Percentiles rank a stretch among this genome's conserved stretches.
Conservation (phyloP, 2,888 invertebrate genomes). For the Papilio elwesi region DNA sequence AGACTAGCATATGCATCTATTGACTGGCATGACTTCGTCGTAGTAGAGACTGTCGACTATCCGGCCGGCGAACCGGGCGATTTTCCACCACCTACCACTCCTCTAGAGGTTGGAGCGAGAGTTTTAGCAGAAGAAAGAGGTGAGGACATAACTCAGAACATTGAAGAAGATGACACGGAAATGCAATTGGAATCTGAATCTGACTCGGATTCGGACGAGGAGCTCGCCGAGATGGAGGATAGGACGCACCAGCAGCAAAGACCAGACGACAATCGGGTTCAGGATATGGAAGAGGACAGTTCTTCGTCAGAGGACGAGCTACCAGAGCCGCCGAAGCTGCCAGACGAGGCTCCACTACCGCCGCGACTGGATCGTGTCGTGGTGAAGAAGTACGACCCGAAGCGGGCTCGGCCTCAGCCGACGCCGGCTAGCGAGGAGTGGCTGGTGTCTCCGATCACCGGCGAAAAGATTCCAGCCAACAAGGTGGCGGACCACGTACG, state of each 20-base stretch:
- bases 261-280: conserved; percentile 84
- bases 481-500: conserved; percentile 99
- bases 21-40: conserved; percentile 99
- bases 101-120: conserved; percentile 97
- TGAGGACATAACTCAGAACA: conserved; percentile 84
- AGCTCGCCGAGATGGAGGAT: conserved; percentile 88
- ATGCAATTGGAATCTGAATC: conserved; percentile 96
- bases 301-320: conserved; percentile 82
- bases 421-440: conserved; percentile 90
- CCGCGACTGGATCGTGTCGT: conserved; percentile 96
- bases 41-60: conserved; percentile 99
- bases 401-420: conserved; percentile 84
- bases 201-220: conserved; percentile 78
- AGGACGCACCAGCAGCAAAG: conserved; percentile 72
- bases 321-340: conserved; percentile 62
- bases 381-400: conserved; percentile 99
- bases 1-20: conserved; percentile 98
- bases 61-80: conserved; percentile 98
- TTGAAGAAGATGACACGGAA: conserved; percentile 89
- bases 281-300: conserved; percentile 97
- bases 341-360: conserved; percentile 88
- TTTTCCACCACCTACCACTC: conserved; percentile 98
- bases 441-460: conserved; percentile 98
- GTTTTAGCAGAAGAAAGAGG: conserved; percentile 92
- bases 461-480: conserved; percentile 97